Evolutionary conservation across 2,797 vertebrate genomes (phyloP).

Genomic region (Gadopsis marmoratus): DNA sequence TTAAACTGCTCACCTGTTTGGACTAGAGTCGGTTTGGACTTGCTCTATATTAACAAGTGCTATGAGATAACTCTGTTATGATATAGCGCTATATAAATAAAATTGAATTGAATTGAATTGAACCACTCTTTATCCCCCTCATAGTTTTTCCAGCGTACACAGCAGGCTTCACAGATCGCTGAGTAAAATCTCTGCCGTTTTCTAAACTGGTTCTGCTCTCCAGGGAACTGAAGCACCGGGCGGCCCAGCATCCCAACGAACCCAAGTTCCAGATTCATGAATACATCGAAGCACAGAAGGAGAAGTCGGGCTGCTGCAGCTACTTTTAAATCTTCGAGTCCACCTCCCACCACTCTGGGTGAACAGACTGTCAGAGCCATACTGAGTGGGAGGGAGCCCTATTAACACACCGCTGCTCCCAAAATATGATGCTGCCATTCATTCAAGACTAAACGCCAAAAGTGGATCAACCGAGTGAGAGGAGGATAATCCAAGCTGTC

Average conservation of each 20-base stretch:
- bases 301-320: slow-evolving; percentile 90
- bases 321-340: slow-evolving; percentile 64
- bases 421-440: slow-evolving; percentile 47
- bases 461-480: slow-evolving; percentile 12
- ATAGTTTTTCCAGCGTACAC: neutral
- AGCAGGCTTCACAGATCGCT: slow-evolving; percentile 20
- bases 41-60: no score
- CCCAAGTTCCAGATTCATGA: slow-evolving; percentile 94
- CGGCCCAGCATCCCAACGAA: slow-evolving; percentile 78
- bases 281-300: slow-evolving; percentile 92
- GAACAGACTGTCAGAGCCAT: slow-evolving; percentile 38
- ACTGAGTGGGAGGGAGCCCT: slow-evolving; percentile 42
- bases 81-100: no score
- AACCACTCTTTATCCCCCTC: no score
- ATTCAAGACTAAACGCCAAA: slow-evolving; percentile 40
- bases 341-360: slow-evolving; percentile 29
- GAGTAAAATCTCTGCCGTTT: neutral
- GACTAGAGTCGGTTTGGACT: no score
- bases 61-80: no score
- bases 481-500: slow-evolving; percentile 23
- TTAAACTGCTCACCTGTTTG: neutral
- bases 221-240: slow-evolving; percentile 93
- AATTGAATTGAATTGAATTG: no score
- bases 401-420: slow-evolving; percentile 42
- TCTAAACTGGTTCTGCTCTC: slow-evolving; percentile 24